Evolutionary conservation across 2,888 invertebrate genomes (phyloP), one percentile per base, ranked within the genome.

Genomic region (Plebejus argus): DNA sequence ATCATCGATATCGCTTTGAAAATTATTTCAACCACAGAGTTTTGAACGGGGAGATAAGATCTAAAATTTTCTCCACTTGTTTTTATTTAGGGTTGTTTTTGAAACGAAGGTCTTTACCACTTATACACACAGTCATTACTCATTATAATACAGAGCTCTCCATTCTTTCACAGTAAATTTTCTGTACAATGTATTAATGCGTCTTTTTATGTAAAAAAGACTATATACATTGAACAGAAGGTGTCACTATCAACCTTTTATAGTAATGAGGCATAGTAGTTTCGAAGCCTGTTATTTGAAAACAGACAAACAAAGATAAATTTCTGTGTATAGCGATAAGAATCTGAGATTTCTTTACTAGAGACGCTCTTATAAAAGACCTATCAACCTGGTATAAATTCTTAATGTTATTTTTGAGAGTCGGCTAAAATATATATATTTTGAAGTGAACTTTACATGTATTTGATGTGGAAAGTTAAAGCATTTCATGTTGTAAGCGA

Each of bases 401-500:
- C 15, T 49, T 49, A 15, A 49, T 12, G 15, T 49, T 18, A 18
- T 1, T 18, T 53, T 53, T 53, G 15, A 18, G 18, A 18, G 15
- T 53, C 53, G 18, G 20, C 8, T 20, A 8, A 58, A 58, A 20
- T n/a, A 58, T 66, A 66, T 58, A 58, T 66, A 28, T 28, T 28
- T 28, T n/a, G 28, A 66, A 33, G 28, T 1, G 6, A 66, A 18
- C 66, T 66, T 33, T 66, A 66, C n/a, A n/a, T 66, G 66, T 66
- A 66, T 66, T 66, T 33, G 66, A 66, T 33, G 66, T 66, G 66
- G 28, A 18, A 53, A 53, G 49, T 23, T 49, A 49, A 72, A n/a
- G 61, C 45, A 77, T 77, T 77, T 58, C 77, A 79, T 53, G 78
- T 77, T 74, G 49, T 77, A 74, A 78, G 82, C 84, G 84, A 84